These are phyloP conservation scores for Carassius gibelio DNA, from an alignment of 2,113 vertebrate species.

Conservation along the genomic window DNA sequence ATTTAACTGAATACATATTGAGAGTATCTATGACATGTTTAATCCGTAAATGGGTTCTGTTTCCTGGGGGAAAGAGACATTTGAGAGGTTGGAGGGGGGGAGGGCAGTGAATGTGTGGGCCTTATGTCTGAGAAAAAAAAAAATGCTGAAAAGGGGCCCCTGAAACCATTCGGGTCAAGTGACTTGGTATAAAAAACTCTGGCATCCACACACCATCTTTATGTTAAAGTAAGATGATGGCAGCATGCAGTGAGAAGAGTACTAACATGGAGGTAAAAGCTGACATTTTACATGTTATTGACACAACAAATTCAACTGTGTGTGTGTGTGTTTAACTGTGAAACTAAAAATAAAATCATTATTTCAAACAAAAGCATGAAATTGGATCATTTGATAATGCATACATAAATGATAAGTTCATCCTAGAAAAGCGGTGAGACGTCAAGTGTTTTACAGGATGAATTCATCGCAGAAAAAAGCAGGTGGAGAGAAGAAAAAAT, in stretches of 20 bases:
- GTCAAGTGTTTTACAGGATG: background rate
- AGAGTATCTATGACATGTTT: constrained; percentile 2
- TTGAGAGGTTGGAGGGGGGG: background rate
- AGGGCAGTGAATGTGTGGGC: background rate
- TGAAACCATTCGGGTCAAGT: background rate
- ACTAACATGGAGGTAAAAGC: background rate
- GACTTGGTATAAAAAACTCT: background rate
- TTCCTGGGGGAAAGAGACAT: constrained; percentile 10
- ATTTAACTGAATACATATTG: background rate
- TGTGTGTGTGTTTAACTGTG: background rate
- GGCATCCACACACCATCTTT: background rate
- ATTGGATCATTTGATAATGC: background rate
- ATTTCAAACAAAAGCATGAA: background rate
- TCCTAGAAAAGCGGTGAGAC: background rate
- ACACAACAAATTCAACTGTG: background rate
- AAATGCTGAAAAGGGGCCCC: background rate
- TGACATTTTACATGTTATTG: background rate
- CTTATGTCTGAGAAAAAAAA: background rate
- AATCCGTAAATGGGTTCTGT: background rate
- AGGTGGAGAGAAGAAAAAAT: constrained; percentile 36
- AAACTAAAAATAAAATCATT: background rate
- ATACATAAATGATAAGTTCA: background rate
- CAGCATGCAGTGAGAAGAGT: background rate
- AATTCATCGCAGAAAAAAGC: constrained; percentile 20
- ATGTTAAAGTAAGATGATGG: background rate